A percentile compares a stretch with the other conserved stretches of the same genome.
Conservation (phyloP, 1,140 invertebrate species). For the Saccostrea glomerata region DNA sequence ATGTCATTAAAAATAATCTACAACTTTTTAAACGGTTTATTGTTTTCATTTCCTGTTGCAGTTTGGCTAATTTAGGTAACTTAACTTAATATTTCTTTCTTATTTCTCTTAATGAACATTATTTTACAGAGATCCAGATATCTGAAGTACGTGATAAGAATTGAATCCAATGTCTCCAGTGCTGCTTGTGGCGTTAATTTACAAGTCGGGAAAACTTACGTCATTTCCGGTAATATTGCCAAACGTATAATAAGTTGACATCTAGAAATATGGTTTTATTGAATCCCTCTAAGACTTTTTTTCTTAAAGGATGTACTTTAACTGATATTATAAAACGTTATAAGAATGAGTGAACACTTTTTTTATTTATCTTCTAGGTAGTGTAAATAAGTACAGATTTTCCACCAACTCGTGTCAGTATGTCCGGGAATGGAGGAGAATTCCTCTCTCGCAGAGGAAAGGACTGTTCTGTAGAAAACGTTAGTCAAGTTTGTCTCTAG, state of each 20-base stretch:
- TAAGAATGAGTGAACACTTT: no score
- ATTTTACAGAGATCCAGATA: neutral
- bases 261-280: neutral
- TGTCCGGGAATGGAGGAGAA: neutral
- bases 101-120: no score
- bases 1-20: no score
- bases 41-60: no score
- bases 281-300: neutral
- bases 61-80: no score
- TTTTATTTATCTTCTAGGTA: neutral
- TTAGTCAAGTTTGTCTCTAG: no score
- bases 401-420: neutral
- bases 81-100: no score
- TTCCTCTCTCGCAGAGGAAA: neutral
- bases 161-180: neutral
- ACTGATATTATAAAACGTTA: neutral
- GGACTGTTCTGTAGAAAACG: slow-evolving; percentile 2
- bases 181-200: neutral
- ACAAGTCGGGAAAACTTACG: neutral
- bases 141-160: neutral
- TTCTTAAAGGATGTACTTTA: neutral
- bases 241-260: neutral
- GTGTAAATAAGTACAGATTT: neutral
- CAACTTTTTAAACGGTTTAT: no score
- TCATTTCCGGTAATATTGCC: neutral